Base-by-base conservation (phyloP, 2,113 vertebrate species). In the Mionectes macconnelli region DNA sequence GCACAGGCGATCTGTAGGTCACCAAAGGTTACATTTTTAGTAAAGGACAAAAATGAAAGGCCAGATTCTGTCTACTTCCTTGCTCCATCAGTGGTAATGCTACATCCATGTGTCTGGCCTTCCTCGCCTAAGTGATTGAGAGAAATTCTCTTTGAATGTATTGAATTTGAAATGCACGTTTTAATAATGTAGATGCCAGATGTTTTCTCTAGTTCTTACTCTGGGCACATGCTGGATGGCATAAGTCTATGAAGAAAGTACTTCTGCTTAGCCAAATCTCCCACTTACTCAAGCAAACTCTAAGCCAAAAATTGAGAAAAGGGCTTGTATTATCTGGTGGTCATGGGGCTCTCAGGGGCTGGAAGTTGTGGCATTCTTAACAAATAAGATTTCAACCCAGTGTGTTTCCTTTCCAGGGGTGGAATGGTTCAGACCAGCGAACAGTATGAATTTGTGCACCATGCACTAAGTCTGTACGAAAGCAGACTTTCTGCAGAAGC, bases 401-500 rank as follows among this genome's bases (percentile, higher is more conserved):
- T 78, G 23, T 91, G 49, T 94, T 87, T 95, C 72, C 47, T 87
- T 96, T 94, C 31, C 98, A 99, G 99, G 89, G 99, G 99, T 25
- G 99, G 99, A 49, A 99, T 99, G 99, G 99, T 99, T 96, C 99
- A 99, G 95, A 99, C 99, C n/a, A 99, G 98, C 1, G 99, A 99
- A 97, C 99, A 99, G 98, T 99, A 99, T 75, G 99, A 99, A 97
- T 99, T 99, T 82, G 99, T 99, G 76, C 99, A 99, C 90, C 99
- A 99, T 24, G 99, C 99, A 52, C 96, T 99, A 92, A 98, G 98
- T 91, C 98, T 99, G 44, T 99, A 98, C 42, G 99, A 99, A 96
- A 98, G 98, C 93, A 98, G 97, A 87, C 98, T 99, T 40, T 97
- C 98, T 23, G 95, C 97, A 91, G 98, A 99, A 97, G 97, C 98